Conservation (phyloP, 2,797 vertebrate species). For the Hyperoplus lanceolatus region DNA sequence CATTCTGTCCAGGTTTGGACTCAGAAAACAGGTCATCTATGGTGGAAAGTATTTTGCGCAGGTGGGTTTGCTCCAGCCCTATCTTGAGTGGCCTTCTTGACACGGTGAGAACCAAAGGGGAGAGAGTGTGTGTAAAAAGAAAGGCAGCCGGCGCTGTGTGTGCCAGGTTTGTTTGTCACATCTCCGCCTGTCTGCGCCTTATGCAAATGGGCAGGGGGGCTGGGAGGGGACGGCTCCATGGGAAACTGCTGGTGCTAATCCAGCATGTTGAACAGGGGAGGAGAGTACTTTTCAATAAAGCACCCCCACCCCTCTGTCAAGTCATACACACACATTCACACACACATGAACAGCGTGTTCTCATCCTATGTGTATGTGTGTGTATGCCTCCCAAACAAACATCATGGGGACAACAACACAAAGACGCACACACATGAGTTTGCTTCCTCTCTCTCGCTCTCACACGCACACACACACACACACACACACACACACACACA, state of each 20-base stretch:
- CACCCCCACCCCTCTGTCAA: slow-evolving; percentile 76
- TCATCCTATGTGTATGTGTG: slow-evolving; percentile 43
- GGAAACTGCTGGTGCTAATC: slow-evolving; percentile 89
- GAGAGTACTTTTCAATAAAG: slow-evolving; percentile 86
- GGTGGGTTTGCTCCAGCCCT: slow-evolving; percentile 53
- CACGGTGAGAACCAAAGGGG: slow-evolving; percentile 46
- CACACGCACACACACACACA: slow-evolving; percentile 34
- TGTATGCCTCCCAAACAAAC: slow-evolving; percentile 63
- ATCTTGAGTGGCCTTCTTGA: slow-evolving; percentile 45
- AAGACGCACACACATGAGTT: slow-evolving; percentile 62
- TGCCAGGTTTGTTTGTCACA: slow-evolving; percentile 89
- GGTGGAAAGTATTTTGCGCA: slow-evolving; percentile 37
- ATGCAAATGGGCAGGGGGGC: slow-evolving; percentile 84
- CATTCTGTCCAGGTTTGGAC: slow-evolving; percentile 36
- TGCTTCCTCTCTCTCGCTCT: slow-evolving; percentile 39
- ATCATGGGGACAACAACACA: slow-evolving; percentile 64
- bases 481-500: slow-evolving; percentile 10
- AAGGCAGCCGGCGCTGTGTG: slow-evolving; percentile 81
- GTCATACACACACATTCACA: slow-evolving; percentile 67
- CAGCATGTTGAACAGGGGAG: slow-evolving; percentile 87
- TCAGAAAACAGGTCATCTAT: slow-evolving; percentile 41
- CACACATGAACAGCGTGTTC: slow-evolving; percentile 51
- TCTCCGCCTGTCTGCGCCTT: slow-evolving; percentile 87
- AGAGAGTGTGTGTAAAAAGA: slow-evolving; percentile 71
- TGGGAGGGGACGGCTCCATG: slow-evolving; percentile 82